Evolutionary conservation across 2,113 vertebrate species (phyloP).

Genomic region (Brachyistius frenatus): DNA sequence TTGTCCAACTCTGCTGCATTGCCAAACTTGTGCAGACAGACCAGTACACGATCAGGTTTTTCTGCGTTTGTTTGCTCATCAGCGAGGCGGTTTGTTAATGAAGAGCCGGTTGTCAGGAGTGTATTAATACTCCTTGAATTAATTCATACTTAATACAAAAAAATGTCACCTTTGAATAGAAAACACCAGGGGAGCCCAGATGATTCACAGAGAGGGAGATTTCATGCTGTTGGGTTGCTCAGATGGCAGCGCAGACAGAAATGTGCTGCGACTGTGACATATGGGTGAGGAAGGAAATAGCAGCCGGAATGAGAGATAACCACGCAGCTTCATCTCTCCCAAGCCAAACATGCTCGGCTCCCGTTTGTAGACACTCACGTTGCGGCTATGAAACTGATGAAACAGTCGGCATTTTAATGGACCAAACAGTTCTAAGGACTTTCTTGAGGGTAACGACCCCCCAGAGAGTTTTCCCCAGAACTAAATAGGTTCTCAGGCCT

Average conservation of each 20-base stretch:
- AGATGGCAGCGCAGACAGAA: slow-evolving; percentile 36
- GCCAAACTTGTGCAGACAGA: not conserved
- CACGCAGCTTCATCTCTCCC: not conserved
- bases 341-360: slow-evolving; percentile 33
- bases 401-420: not conserved
- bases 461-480: no score
- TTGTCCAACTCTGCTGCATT: not conserved
- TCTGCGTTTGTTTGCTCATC: slow-evolving; percentile 51
- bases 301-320: slow-evolving; percentile 49
- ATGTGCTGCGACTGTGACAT: slow-evolving; percentile 42
- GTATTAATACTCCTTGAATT: slow-evolving; percentile 38
- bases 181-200: slow-evolving; percentile 44
- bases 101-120: slow-evolving; percentile 25
- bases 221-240: slow-evolving; percentile 46
- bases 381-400: slow-evolving; percentile 13
- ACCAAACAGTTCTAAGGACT: no score
- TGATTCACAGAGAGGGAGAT: slow-evolving; percentile 56
- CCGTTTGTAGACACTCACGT: not conserved
- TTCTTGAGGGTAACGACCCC: no score
- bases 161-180: slow-evolving; percentile 55
- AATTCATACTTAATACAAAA: slow-evolving; percentile 40
- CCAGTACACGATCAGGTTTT: not conserved
- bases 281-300: slow-evolving; percentile 37
- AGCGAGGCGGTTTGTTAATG: slow-evolving; percentile 44
- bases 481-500: no score